Base-by-base conservation (phyloP, 2,113 vertebrate species). In the Tenebrosternarchus preto region DNA sequence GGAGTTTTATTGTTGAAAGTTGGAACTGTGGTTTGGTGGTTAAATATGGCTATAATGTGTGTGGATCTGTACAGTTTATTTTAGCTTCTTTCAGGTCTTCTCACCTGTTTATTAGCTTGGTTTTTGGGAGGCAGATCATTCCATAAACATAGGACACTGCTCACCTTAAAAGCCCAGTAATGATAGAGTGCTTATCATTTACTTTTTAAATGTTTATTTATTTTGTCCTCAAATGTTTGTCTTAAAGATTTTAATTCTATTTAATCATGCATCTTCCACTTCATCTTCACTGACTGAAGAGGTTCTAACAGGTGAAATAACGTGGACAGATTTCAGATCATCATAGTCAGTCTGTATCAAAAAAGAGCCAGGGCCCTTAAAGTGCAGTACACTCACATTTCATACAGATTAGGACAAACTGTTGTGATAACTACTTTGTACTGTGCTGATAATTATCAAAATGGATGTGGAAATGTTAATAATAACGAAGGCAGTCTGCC, bases 391-490 rank as follows among this genome's bases (percentile, higher is more conserved):
- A 68, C 33, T 36, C 33, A 27, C 60, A 24, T 24, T 60, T 55
- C 50, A 12, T 59, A 59, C 20, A 36, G 12, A 57, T 15, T 4
- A 12, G 31, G 50, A 56, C 46, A 56, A 7, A 27, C 19, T 55
- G 0, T 20, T 72, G 50, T 72, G 71, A n/a, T 22, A 73, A 36
- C 12, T 53, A 22, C 29, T 50, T 71, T 71, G 46, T 53, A 71
- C 69, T 29, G 43, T 50, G 43, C 43, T 60, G 55, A 57, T 31
- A 25, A 57, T 60, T 36, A 75, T 8, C 5, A 9, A 25, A 75
- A 61, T 43, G 4, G 56, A 9, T 74, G 3, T 25, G 36, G 73
- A 59, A 25, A 24, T 60, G 73, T 61, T 61, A 25, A 63, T 19
- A 59, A 12, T n/a, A 46, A 63, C 3, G 60, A 63, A 20, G 0